A percentile compares a stretch with the other conserved stretches of the same genome.
Conservation (phyloP, 2,888 invertebrate species). For the Philopedon plagiatum region DNA sequence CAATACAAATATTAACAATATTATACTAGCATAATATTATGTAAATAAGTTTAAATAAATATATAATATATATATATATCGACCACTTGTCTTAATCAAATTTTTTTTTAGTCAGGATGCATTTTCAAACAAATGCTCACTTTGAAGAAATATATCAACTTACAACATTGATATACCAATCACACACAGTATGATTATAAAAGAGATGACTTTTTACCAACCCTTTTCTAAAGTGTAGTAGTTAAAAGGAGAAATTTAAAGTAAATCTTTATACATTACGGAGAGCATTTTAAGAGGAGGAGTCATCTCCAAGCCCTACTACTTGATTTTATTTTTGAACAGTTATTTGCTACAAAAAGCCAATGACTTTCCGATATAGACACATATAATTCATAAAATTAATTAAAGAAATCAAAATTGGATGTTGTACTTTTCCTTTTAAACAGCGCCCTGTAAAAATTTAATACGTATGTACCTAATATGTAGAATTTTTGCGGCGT, state of each 20-base stretch:
- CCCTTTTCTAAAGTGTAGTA: conserved; percentile 38
- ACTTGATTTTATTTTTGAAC: too few species aligned
- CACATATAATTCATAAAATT: too few species aligned
- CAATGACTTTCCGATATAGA: too few species aligned
- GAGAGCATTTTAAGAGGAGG: too few species aligned
- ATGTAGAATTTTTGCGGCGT: background rate
- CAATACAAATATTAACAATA: conserved; percentile 12
- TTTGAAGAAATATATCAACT: conserved; percentile 66
- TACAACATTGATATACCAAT: conserved; percentile 70
- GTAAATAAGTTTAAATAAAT: conserved; percentile 43
- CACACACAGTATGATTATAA: conserved; percentile 71
- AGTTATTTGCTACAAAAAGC: too few species aligned
- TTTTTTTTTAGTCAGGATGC: conserved; percentile 57
- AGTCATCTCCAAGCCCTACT: too few species aligned
- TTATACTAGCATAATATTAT: conserved; percentile 18
- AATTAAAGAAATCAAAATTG: too few species aligned
- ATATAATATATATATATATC: conserved; percentile 42
- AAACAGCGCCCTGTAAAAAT: too few species aligned
- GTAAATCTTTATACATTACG: conserved; percentile 17
- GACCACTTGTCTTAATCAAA: conserved; percentile 40
- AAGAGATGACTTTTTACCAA: conserved; percentile 59
- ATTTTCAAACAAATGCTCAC: conserved; percentile 70
- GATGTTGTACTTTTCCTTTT: too few species aligned
- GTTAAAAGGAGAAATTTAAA: conserved; percentile 19
- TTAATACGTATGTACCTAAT: too few species aligned